Evolutionary conservation across 2,888 invertebrate species (phyloP).

Genomic region (Drosophila lutescens): DNA sequence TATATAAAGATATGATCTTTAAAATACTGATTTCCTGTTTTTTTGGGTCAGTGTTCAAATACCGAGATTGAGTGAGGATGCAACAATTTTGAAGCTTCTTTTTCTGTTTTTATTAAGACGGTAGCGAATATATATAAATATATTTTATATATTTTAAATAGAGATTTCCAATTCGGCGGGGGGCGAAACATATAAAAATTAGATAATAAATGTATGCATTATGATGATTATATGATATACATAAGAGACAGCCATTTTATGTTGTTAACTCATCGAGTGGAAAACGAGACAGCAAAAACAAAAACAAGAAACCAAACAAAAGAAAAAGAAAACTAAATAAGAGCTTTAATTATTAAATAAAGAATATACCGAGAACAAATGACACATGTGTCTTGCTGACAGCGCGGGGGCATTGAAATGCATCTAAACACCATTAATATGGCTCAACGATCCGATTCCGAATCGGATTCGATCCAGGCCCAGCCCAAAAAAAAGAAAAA

Average conservation of each 20-base stretch:
- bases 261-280: constrained; percentile 57
- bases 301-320: constrained; percentile 41
- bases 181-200: constrained; percentile 12
- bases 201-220: constrained; percentile 48
- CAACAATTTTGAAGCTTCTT: constrained; percentile 50
- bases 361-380: constrained; percentile 68
- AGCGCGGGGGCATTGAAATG: constrained; percentile 53
- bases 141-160: constrained; percentile 71
- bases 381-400: constrained; percentile 57
- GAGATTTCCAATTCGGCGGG: constrained; percentile 56
- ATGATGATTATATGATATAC: constrained; percentile 44
- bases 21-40: constrained; percentile 65
- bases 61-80: constrained; percentile 46
- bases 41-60: constrained; percentile 64
- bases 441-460: constrained; percentile 37
- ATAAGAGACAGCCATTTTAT: constrained; percentile 61
- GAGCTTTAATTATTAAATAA: constrained; percentile 81
- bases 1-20: constrained; percentile 73
- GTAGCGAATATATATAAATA: constrained; percentile 25
- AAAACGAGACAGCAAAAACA: constrained; percentile 28
- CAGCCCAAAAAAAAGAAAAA: constrained; percentile 12
- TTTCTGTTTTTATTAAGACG: constrained; percentile 28
- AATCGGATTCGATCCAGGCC: constrained; percentile 30
- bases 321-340: constrained; percentile 71
- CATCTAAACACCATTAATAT: constrained; percentile 69